phyloP scores from a whole-genome alignment of 2,113 vertebrate genomes.

The Calypte anna region DNA sequence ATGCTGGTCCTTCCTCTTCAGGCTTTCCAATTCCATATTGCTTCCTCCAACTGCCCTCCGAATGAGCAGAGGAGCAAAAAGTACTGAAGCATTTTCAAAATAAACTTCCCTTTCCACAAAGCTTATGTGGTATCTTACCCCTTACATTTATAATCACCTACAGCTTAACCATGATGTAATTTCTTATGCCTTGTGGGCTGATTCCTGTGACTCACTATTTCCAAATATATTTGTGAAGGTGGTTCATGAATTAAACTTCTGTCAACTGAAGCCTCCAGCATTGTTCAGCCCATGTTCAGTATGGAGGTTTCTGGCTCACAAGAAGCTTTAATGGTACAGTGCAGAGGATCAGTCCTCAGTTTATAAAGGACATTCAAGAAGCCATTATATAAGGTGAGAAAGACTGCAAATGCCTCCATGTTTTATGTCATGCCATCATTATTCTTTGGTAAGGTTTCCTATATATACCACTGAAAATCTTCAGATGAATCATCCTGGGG shows the following conservation, averaged over 20 bases:
- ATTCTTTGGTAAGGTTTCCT: slow-evolving; percentile 73
- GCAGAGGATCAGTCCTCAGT: background rate
- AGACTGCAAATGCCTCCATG: slow-evolving; percentile 19
- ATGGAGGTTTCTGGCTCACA: slow-evolving; percentile 24
- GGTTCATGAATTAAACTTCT: slow-evolving; percentile 66
- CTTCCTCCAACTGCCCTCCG: background rate
- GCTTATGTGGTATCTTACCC: slow-evolving; percentile 8
- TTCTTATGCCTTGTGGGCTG: slow-evolving; percentile 67
- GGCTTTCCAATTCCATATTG: background rate
- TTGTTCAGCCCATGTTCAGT: slow-evolving; percentile 53
- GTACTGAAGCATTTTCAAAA: slow-evolving; percentile 4
- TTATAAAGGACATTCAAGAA: slow-evolving; percentile 35
- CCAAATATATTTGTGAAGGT: slow-evolving; percentile 71
- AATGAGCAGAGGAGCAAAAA: background rate
- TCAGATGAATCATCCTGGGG: slow-evolving; percentile 34
- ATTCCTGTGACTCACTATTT: slow-evolving; percentile 67
- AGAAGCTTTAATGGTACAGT: slow-evolving; percentile 12
- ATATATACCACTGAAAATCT: slow-evolving; percentile 24
- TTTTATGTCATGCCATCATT: slow-evolving; percentile 78
- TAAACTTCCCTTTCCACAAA: slow-evolving; percentile 3
- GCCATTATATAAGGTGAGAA: slow-evolving; percentile 28
- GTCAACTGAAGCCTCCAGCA: slow-evolving; percentile 59
- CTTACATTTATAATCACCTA: slow-evolving; percentile 67
- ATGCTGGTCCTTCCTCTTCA: background rate
- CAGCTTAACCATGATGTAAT: slow-evolving; percentile 63